Base-by-base conservation (phyloP, 2,888 invertebrate genomes). In the Venusia cambrica region DNA sequence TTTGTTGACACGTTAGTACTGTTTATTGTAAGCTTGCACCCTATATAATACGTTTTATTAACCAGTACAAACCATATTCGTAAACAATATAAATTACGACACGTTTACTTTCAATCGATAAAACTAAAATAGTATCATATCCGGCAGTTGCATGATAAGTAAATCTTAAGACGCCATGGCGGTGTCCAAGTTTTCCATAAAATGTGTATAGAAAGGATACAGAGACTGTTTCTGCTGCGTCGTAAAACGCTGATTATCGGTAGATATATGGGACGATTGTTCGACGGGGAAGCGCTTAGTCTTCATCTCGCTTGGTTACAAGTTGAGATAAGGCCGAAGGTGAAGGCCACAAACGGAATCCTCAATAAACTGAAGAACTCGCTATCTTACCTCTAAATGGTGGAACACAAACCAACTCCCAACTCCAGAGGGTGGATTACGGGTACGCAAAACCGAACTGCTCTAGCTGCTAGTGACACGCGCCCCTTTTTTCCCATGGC, bases 81-180 rank as follows among this genome's bases (percentile, higher is more conserved):
- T 67, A 64, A 65, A 66, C 62, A 61, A 52, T 45, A 47, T 60
- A 54, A 59, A 62, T 61, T 48, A 56, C 41, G 45, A 27, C 40
- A 55, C 62, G 70, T 67, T 63, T 71, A 55, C 48, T 64, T 62
- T 61, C 55, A 72, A 73, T 73, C 70, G 63, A 70, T 73, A 73
- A 75, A 74, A 72, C 71, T 47, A 56, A 73, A 76, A 74, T 73
- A 74, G 67, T 58, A 54, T 50, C 40, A 55, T 62, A 55, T 66
- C 68, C 69, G 60, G 66, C 55, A 48, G 35, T 48, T 63, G 66
- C 62, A 62, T 59, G 58, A 61, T 54, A 62, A 57, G 53, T 50
- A 47, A 47, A 48, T 47, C 45, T 46, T 42, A 47, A 45, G 45
- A 26, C 37, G 40, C 48, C 50, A 36, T 42, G 50, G 57, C 29